A percentile compares a stretch with the other conserved stretches of the same genome.
phyloP scores from a whole-genome alignment of 2,797 vertebrate species.

The Emys orbicularis region DNA sequence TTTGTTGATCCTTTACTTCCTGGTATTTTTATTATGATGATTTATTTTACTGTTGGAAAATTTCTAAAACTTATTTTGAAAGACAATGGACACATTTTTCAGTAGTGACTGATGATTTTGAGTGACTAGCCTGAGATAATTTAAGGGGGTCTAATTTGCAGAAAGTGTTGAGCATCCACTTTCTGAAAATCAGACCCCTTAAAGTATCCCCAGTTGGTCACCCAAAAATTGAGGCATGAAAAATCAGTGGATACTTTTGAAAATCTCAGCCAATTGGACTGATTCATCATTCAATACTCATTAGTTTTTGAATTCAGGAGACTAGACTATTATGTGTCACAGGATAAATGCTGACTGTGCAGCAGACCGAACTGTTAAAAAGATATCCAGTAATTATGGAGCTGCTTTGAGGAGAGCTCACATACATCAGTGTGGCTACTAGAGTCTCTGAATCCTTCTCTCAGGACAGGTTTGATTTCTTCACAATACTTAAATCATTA shows the following conservation, averaged over 20 bases:
- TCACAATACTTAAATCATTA: background rate
- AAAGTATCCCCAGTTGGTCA: background rate
- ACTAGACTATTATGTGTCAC: background rate
- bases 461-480: background rate
- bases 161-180: fast-evolving
- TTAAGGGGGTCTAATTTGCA: background rate
- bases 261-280: background rate
- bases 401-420: background rate
- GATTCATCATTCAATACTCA: background rate
- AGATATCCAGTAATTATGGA: background rate
- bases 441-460: background rate
- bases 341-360: background rate
- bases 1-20: background rate
- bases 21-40: background rate
- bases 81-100: background rate
- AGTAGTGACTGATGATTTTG: background rate
- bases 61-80: background rate
- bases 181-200: background rate
- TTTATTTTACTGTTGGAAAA: background rate
- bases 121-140: background rate
- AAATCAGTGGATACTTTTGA: background rate
- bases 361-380: background rate
- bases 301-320: background rate
- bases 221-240: background rate
- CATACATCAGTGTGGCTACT: background rate